A percentile compares a stretch with the other conserved stretches of the same genome.
Conservation (phyloP, 2,888 invertebrate species). For the Drosophila fulvimacula region DNA sequence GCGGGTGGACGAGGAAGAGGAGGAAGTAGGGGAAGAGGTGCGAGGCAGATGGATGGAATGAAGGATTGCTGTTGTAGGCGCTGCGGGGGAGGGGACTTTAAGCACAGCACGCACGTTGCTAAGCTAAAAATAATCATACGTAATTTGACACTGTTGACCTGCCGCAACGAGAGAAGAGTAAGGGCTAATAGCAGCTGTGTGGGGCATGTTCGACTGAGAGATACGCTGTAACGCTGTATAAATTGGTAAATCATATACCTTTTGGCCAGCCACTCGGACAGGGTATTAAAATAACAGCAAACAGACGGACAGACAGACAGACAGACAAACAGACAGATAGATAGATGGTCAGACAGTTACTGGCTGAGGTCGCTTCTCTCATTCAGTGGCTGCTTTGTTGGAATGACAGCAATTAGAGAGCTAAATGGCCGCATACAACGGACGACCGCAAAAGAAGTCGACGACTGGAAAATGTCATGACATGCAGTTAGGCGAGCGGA, state of each 20-base stretch:
- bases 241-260: neutral
- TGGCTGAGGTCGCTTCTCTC: neutral
- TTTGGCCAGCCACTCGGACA: neutral
- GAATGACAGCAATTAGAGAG: slow-evolving; percentile 62
- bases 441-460: slow-evolving; percentile 59
- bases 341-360: neutral
- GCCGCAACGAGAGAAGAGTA: slow-evolving; percentile 53
- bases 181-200: neutral
- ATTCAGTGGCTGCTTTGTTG: slow-evolving; percentile 4
- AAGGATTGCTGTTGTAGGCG: neutral
- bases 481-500: slow-evolving; percentile 7
- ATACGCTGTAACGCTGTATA: neutral
- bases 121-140: slow-evolving; percentile 67
- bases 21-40: neutral
- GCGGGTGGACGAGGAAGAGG: neutral
- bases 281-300: slow-evolving; percentile 4
- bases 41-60: neutral
- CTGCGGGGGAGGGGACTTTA: neutral
- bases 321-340: too few relatives aligned
- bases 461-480: slow-evolving; percentile 44
- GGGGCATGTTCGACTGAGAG: neutral
- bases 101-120: slow-evolving; percentile 31
- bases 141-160: slow-evolving; percentile 76
- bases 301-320: too few relatives aligned
- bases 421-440: slow-evolving; percentile 48